Conservation (phyloP, 2,113 vertebrate genomes). For the Psittacus erithacus region DNA sequence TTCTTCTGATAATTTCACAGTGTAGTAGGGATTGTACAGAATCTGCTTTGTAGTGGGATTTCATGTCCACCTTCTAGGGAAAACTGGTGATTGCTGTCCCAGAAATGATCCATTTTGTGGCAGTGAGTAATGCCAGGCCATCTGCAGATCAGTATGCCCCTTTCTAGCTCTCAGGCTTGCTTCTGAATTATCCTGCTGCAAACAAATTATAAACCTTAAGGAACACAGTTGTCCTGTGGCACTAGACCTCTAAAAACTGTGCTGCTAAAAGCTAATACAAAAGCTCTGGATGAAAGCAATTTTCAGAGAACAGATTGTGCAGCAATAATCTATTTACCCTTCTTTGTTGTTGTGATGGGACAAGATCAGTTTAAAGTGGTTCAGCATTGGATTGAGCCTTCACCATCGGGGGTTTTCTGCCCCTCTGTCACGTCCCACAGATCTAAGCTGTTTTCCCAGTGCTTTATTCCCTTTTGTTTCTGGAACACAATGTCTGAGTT, state of each 20-base stretch:
- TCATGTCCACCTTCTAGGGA: not conserved
- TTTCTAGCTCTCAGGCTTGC: not conserved
- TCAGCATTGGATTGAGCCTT: not conserved
- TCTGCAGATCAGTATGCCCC: not conserved
- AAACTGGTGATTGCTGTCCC: not conserved
- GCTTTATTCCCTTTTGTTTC: not conserved
- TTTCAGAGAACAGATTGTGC: not conserved
- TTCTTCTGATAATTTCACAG: not conserved
- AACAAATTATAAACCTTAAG: not conserved
- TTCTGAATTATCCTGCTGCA: not conserved
- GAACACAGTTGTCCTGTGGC: not conserved
- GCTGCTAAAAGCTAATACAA: not conserved
- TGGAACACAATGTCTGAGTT: not conserved
- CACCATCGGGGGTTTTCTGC: not conserved
- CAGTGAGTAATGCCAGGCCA: not conserved
- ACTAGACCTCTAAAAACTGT: not conserved
- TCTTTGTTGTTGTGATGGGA: not conserved
- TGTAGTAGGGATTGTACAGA: not conserved
- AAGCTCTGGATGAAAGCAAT: not conserved
- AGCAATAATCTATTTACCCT: not conserved
- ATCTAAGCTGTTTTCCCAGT: not conserved
- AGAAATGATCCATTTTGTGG: not conserved
- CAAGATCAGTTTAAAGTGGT: not conserved
- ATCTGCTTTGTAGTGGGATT: not conserved
- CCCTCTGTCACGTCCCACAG: not conserved